Evolutionary conservation across 2,797 vertebrate genomes (phyloP), one percentile per base, ranked within the genome.

Genomic region (Erpetoichthys calabaricus): DNA sequence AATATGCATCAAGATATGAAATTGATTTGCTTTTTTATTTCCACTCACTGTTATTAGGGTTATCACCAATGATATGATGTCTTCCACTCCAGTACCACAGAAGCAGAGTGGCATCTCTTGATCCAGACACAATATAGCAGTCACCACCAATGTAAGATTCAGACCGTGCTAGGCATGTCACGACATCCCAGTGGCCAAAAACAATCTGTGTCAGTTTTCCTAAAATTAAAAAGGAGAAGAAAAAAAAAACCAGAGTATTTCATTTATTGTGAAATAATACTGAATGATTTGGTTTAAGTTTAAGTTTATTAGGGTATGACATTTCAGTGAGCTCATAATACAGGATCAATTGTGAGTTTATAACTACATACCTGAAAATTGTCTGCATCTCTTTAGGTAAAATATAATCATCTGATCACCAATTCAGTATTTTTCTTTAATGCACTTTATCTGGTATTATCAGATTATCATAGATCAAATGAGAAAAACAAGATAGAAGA

Each of bases 11-110:
- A 25, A 25, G 25, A 25, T 25, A 25, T 25, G 25, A 25, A 25
- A 25, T 25, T 25, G 25, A 25, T 25, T 25, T 25, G 25, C 25
- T 25, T 25, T 25, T 25, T 25, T 25, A 25, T 25, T 25, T 25
- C 45, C 64, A 87, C 94, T 93, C 75, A 98, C 95, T 98, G 84
- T 97, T 98, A 55, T 98, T 98, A 4, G 95, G 95, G 76, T 98
- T 98, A 83, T 98, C 95, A 57, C 95, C 95, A 25, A 98, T 98
- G 61, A 98, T 98, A 58, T 98, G 95, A 69, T 98, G 95, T 3
- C 95, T 78, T 46, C 95, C 95, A 10, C 95, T 98, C 94, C 95
- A 98, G 68, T 97, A 98, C 95, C 94, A 98, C 54, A 98, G 87
- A 57, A 97, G 87, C 69, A 98, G 79, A 0, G 95, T 98, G 41